phyloP scores from a whole-genome alignment of 2,888 invertebrate species.

The Xanthorhoe designata region DNA sequence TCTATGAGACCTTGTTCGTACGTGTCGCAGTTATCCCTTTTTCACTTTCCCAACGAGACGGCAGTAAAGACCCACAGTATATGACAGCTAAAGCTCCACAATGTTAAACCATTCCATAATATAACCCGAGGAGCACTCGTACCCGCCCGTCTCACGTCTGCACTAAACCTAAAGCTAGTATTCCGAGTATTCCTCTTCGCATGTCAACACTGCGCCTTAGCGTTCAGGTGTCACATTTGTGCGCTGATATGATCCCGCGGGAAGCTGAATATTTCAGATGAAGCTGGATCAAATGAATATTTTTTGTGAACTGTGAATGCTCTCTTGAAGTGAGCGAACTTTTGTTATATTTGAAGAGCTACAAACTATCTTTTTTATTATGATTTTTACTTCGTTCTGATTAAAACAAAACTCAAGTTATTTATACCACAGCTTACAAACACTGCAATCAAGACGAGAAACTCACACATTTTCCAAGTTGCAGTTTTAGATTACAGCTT shows the following conservation, averaged over 20 bases:
- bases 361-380: neutral
- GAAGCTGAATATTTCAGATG: slow-evolving; percentile 17
- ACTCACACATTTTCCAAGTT: slow-evolving; percentile 6
- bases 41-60: neutral
- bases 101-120: neutral
- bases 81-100: neutral
- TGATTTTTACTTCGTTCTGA: neutral
- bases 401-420: neutral
- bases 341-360: slow-evolving; percentile 2
- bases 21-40: neutral
- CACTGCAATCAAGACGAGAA: slow-evolving; percentile 12
- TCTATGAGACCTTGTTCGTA: neutral
- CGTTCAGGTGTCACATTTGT: slow-evolving; percentile 15
- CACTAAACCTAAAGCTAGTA: neutral
- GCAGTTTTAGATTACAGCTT: slow-evolving; percentile 26
- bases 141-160: neutral
- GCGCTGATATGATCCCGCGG: slow-evolving; percentile 7
- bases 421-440: neutral
- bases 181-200: neutral
- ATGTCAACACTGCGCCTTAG: neutral
- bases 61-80: neutral
- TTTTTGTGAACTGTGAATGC: neutral
- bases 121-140: neutral
- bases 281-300: slow-evolving; percentile 4
- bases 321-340: neutral